Evolutionary conservation across 2,888 invertebrate species (phyloP), one percentile per base, ranked within the genome.

Genomic region (Zygaena filipendulae): DNA sequence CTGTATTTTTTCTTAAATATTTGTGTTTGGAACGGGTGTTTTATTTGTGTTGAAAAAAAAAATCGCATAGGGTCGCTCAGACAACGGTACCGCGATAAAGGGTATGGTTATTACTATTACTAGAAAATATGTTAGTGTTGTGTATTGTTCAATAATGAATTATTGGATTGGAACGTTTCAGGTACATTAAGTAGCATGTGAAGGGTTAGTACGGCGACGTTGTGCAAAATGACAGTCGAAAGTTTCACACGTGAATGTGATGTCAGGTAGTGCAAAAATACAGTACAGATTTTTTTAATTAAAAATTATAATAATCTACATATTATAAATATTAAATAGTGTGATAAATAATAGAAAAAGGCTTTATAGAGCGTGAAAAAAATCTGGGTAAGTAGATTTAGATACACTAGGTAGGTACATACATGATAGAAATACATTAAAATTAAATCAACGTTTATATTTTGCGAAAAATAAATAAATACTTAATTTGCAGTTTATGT

Each of bases 111-210:
- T 75, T 74, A 71, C 55, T 75, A 70, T 74, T 77, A 77, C 54
- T 61, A 61, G 57, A 58, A 68, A 59, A 61, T 59, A 58, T 64
- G 70, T 69, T 71, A 66, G 67, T 70, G 62, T 66, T 58, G 55
- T 51, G n/a, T 48, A 64, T 79, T 79, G 79, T 79, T 67, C 42
- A 48, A 48, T 79, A 79, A 79, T 79, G 75, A 79, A 77, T 79
- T 79, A 79, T 75, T 77, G 75, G 77, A 69, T 77, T 58, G 75
- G 64, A 62, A 64, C 57, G 54, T 71, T 79, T 79, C 79, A 77
- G 79, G 79, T 79, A 79, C 75, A 74, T 74, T 77, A 60, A 54
- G 58, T 69, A 56, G 54, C 59, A 62, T 59, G 55, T 71, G 69
- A 72, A 79, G 77, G 79, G 79, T 72, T 75, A 64, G 57, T 52